These are phyloP conservation scores for Nebria ingens DNA, from an alignment of 1,140 invertebrate species.

Conservation along the genomic window DNA sequence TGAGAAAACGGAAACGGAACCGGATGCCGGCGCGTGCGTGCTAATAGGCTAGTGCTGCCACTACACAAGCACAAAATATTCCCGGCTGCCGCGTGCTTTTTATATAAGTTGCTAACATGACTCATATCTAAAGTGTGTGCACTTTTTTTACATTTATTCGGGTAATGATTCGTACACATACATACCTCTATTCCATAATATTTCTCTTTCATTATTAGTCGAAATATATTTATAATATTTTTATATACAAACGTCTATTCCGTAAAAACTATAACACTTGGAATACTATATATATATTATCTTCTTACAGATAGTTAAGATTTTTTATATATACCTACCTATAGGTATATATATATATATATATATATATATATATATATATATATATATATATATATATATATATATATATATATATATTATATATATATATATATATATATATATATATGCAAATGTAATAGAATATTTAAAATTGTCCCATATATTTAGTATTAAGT, in stretches of 20 bases:
- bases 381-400: background rate
- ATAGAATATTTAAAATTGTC: background rate
- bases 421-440: background rate
- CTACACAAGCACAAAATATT: constrained; percentile 7
- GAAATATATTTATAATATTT: no score
- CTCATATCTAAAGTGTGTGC: background rate
- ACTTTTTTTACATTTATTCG: background rate
- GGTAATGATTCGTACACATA: background rate
- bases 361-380: background rate
- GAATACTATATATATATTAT: background rate
- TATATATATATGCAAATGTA: background rate
- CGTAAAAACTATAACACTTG: background rate
- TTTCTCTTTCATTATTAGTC: no score
- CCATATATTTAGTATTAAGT: no score
- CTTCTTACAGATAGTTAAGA: background rate
- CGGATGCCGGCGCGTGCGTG: constrained; percentile 33
- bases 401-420: background rate
- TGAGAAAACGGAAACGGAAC: constrained; percentile 28
- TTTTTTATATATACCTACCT: background rate
- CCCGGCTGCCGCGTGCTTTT: background rate
- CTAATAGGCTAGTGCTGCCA: constrained; percentile 23
- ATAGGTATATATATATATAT: background rate
- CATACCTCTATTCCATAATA: background rate
- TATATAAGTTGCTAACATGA: constrained; percentile 1
- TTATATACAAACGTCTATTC: background rate